Conservation (phyloP, 2,888 invertebrate species). For the Scelioninae gen. 1 region DNA sequence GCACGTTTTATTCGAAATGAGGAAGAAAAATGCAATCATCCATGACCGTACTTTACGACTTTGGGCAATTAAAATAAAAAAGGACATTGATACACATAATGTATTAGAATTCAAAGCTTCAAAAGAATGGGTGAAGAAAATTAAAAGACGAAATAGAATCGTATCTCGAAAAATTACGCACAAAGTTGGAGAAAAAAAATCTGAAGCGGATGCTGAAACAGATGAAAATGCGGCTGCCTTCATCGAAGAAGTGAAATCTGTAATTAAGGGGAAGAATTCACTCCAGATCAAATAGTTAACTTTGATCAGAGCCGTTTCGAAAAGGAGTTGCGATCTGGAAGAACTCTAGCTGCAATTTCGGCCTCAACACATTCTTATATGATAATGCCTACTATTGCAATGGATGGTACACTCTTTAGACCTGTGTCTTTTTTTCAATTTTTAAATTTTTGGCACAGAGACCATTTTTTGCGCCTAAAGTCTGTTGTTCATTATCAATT, state of each 20-base stretch:
- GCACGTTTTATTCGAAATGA: neutral
- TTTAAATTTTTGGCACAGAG: conserved; percentile 32
- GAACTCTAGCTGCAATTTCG: conserved; percentile 15
- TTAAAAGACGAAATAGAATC: conserved; percentile 11
- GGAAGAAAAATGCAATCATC: conserved; percentile 14
- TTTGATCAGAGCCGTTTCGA: conserved; percentile 35
- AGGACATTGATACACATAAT: conserved; percentile 7
- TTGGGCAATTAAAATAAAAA: conserved; percentile 23
- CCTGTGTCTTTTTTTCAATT: no score
- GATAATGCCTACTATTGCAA: conserved; percentile 24
- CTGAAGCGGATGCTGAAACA: neutral
- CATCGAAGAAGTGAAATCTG: neutral
- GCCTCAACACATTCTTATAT: conserved; percentile 24
- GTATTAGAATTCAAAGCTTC: conserved; percentile 24
- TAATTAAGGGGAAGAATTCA: conserved; percentile 9
- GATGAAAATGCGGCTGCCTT: neutral
- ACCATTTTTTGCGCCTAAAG: conserved; percentile 19
- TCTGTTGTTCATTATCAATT: conserved; percentile 31
- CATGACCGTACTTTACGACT: conserved; percentile 21
- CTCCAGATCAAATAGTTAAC: conserved; percentile 15
- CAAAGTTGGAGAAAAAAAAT: conserved; percentile 11
- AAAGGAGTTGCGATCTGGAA: conserved; percentile 27
- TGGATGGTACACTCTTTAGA: conserved; percentile 4
- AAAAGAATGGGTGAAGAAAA: conserved; percentile 21
- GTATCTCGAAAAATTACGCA: conserved; percentile 26